Percentiles rank a stretch among this genome's conserved stretches.
phyloP scores from a whole-genome alignment of 1,140 invertebrate species.

The Plectus sambesii region DNA sequence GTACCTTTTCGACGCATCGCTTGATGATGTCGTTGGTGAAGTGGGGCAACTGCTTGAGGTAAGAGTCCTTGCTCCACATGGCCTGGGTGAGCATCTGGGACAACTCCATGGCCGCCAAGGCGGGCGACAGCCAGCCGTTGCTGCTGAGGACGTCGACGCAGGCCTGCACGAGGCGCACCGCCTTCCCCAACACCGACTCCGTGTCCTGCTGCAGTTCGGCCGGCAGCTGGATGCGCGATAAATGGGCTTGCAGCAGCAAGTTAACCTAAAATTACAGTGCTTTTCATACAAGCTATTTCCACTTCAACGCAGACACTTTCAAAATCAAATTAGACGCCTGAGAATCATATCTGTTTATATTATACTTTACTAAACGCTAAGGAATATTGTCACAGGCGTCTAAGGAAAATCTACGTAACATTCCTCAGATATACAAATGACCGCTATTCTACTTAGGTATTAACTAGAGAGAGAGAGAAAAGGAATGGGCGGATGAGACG shows the following conservation, averaged over 20 bases:
- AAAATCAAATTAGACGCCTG: no score
- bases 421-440: no score
- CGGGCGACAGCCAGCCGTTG: constrained; percentile 93
- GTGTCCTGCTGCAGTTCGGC: constrained; percentile 95
- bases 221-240: constrained; percentile 79
- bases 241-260: constrained; percentile 83
- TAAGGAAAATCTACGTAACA: no score
- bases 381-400: no score
- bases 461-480: no score
- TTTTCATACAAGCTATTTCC: no score
- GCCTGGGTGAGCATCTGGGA: constrained; percentile 99
- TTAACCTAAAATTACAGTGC: constrained; percentile 70
- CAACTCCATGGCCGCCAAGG: constrained; percentile 95
- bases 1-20: constrained; percentile 73
- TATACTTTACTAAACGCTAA: no score
- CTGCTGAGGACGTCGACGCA: constrained; percentile 98
- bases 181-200: constrained; percentile 53
- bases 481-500: no score
- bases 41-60: constrained; percentile 90
- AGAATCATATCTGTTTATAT: no score
- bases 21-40: constrained; percentile 80
- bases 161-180: constrained; percentile 73
- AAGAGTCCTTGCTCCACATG: constrained; percentile 98
- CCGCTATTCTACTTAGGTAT: no score
- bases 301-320: no score